Conservation (phyloP, 2,888 invertebrate genomes). For the Campopleginae sp. region DNA sequence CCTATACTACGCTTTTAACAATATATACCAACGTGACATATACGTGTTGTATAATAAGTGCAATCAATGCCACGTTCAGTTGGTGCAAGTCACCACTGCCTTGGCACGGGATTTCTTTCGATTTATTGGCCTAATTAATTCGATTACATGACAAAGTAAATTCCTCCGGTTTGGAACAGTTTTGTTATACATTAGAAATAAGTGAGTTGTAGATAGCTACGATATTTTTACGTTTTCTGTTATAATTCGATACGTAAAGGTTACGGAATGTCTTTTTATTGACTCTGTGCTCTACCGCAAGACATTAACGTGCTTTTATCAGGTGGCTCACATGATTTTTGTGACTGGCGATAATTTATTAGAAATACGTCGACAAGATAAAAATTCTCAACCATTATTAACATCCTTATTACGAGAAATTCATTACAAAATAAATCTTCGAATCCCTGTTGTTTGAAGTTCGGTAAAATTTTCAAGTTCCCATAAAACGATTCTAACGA, state of each 20-base stretch:
- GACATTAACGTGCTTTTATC: neutral
- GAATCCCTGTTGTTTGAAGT: neutral
- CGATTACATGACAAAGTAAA: slow-evolving; percentile 50
- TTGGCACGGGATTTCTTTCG: slow-evolving; percentile 42
- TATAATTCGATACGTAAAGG: slow-evolving; percentile 30
- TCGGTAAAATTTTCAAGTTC: neutral
- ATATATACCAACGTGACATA: neutral
- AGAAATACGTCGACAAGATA: neutral
- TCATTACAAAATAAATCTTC: neutral
- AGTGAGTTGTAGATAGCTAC: slow-evolving; percentile 32
- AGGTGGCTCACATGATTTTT: neutral
- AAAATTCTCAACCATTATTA: neutral
- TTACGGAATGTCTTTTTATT: neutral
- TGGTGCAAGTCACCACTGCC: slow-evolving; percentile 66
- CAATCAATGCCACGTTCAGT: slow-evolving; percentile 46
- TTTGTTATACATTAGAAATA: slow-evolving; percentile 32
- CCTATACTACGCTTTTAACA: neutral
- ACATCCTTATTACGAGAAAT: neutral
- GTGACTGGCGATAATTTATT: neutral
- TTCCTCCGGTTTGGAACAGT: slow-evolving; percentile 23
- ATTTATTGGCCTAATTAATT: slow-evolving; percentile 62
- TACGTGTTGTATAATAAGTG: slow-evolving; percentile 8
- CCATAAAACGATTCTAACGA: neutral
- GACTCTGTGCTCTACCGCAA: neutral
- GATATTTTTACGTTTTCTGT: slow-evolving; percentile 42